Evolutionary conservation across 2,113 vertebrate genomes (phyloP), one percentile per base, ranked within the genome.

Genomic region (Empidonax alnorum): DNA sequence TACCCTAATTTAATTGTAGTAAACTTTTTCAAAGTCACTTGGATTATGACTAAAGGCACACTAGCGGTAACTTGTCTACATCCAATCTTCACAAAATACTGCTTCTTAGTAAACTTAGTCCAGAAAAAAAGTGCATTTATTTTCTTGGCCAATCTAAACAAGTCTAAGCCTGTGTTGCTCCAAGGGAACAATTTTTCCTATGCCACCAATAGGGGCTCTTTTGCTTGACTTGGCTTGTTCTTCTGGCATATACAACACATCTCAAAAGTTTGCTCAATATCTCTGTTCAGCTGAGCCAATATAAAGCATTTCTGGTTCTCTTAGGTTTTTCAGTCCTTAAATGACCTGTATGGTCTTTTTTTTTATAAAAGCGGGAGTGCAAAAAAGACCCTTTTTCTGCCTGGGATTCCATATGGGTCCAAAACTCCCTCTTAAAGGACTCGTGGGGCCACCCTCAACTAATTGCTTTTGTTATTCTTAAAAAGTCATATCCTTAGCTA

Each of bases 171-270:
- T 44, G 12, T 63, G 80, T 75, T 81, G 19, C 86, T 94, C 44
- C 73, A 94, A 81, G 52, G 61, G 63, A 89, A 37, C 55, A 89
- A 41, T 89, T 90, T 92, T 92, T 92, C 13, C 52, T 86, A 21
- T 94, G 65, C 76, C 72, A 90, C 69, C 76, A 87, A 25, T 1
- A 61, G 14, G 31, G 47, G 10, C 13, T 94, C 14, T 78, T 92
- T 92, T 89, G 66, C 87, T 95, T 95, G 77, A 49, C 69, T 94
- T 96, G 95, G 89, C 91, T 91, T 92, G 72, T 41, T 84, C n/a
- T 87, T 93, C 63, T 95, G 93, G 89, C 86, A 46, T 72, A 47
- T 63, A 31, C 9, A 61, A 49, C 69, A 65, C 27, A 75, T 81
- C 61, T 90, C 8, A 3, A 81, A 74, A 56, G 23, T 94, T 92